Conservation (phyloP, 64 coral and sea anemone genomes). For the Cladopsammia gracilis region DNA sequence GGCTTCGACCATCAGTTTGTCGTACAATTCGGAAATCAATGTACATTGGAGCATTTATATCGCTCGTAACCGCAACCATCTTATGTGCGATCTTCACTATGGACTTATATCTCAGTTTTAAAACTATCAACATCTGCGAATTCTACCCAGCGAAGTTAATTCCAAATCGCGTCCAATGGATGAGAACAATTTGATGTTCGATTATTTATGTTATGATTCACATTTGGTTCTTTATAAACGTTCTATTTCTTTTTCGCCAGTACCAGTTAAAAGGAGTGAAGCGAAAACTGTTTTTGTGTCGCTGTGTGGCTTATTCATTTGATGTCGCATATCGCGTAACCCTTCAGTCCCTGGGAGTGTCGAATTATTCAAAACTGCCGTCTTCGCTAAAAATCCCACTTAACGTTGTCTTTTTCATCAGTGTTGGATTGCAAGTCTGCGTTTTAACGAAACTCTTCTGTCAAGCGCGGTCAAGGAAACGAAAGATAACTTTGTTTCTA, state of each 20-base stretch:
- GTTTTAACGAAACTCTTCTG: too few relatives aligned
- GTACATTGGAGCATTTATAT: not conserved
- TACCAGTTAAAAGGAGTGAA: not conserved
- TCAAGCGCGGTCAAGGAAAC: too few relatives aligned
- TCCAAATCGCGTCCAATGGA: not conserved
- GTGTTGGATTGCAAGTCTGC: too few relatives aligned
- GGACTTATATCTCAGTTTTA: not conserved
- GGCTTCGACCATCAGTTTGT: not conserved
- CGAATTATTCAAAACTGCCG: not conserved
- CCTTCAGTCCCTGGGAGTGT: not conserved
- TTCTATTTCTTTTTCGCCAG: not conserved
- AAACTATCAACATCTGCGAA: not conserved
- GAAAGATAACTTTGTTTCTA: too few relatives aligned
- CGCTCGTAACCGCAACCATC: not conserved
- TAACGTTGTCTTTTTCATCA: too few relatives aligned
- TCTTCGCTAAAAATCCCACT: too few relatives aligned
- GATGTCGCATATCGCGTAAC: not conserved
- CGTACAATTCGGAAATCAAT: not conserved
- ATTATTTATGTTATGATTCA: not conserved
- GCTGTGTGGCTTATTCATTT: not conserved
- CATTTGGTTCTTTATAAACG: not conserved
- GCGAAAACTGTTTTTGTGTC: not conserved
- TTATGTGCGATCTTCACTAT: not conserved
- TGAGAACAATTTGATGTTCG: not conserved
- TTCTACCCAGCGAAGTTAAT: not conserved